These are phyloP conservation scores for Oligia fasciuncula DNA, from an alignment of 2,888 invertebrate genomes.

Conservation along the genomic window DNA sequence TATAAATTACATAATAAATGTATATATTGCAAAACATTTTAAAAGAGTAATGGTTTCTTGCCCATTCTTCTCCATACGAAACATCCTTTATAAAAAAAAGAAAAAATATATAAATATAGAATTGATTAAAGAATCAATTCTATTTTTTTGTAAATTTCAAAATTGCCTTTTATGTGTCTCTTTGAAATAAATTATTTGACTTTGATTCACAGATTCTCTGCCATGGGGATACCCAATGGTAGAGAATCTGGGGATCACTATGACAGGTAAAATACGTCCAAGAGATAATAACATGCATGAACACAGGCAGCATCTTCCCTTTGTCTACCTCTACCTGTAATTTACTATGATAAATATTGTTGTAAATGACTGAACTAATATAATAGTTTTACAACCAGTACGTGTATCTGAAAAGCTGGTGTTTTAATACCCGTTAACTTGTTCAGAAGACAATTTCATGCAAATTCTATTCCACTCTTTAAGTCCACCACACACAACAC, in stretches of 20 bases:
- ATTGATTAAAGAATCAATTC: too few species aligned
- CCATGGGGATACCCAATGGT: neutral
- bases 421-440: neutral
- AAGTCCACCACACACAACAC: neutral
- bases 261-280: neutral
- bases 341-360: neutral
- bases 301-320: neutral
- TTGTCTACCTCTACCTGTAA: neutral
- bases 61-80: too few species aligned
- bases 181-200: too few species aligned
- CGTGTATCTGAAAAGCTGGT: neutral
- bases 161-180: too few species aligned
- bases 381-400: neutral
- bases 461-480: neutral
- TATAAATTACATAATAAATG: too few species aligned
- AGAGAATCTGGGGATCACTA: neutral
- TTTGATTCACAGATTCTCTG: neutral
- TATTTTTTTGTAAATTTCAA: too few species aligned
- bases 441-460: neutral
- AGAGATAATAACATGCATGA: slow-evolving; percentile 1
- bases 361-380: neutral
- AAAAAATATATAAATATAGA: too few species aligned
- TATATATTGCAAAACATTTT: too few species aligned
- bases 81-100: too few species aligned
- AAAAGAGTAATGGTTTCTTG: too few species aligned